Base-by-base conservation (phyloP, 2,113 vertebrate genomes). In the Malurus alboscapulatus region DNA sequence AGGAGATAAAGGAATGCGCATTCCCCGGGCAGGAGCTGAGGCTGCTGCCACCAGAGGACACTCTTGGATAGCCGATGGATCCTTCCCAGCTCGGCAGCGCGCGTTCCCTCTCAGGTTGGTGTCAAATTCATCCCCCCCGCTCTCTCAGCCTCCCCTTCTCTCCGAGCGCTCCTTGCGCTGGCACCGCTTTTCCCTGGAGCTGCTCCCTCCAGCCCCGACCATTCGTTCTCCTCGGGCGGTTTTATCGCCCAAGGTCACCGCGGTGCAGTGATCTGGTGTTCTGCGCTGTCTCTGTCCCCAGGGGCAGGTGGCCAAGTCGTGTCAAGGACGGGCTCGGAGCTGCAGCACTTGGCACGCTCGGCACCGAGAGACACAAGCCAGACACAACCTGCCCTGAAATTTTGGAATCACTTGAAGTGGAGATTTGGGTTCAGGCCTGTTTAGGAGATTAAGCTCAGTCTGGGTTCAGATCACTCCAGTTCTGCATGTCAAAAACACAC, bases 61-160 rank as follows among this genome's bases (percentile, higher is more conserved):
- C 73, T 96, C 92, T 91, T 91, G 96, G 90, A 94, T 44, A 87
- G 83, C 8, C 47, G 17, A 93, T 87, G n/a, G 72, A 77, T 24
- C 27, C 16, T 14, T 36, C 67, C 42, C 6, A 17, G 30, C 69
- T 0, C 3, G 27, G 29, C 29, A 7, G 42, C 25, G 6, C 3
- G 2, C 9, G 0, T 25, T 44, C 25, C 24, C 16, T 8, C n/a
- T 11, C 48, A 7, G 63, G 9, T 6, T 34, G 42, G 30, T 55
- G 59, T 40, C 54, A 5, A 3, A 7, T 40, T 5, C 45, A 4
- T 17, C 69, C 21, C 2, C 2, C 18, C 71, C 2, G 1, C 44
- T 0, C n/a, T 59, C 38, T 32, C 42, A 30, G 44, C 65, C 53
- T 71, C 24, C 24, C 26, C 27, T 40, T 40, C 67, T 17, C 5